Evolutionary conservation across 2,113 vertebrate genomes (phyloP).

Genomic region (Bos javanicus): DNA sequence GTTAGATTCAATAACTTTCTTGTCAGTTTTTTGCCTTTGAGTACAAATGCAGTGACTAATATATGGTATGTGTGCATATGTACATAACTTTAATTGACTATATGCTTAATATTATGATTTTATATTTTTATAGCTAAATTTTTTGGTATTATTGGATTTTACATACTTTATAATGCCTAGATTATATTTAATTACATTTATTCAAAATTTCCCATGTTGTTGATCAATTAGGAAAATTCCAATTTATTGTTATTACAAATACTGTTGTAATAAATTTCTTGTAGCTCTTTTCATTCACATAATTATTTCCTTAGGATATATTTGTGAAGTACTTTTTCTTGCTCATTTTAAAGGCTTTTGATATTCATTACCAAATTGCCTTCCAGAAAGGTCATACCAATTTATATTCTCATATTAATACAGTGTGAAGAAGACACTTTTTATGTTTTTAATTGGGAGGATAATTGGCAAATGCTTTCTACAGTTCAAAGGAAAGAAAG

Average conservation of each 20-base stretch:
- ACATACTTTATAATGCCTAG: neutral
- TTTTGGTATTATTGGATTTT: neutral
- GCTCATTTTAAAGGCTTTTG: neutral
- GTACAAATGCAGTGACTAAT: neutral
- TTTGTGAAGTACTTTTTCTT: neutral
- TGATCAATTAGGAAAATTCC: neutral
- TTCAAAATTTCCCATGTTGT: neutral
- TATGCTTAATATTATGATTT: neutral
- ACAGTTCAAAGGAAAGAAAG: neutral
- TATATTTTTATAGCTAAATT: neutral
- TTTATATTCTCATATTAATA: slow-evolving; percentile 16
- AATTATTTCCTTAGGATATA: neutral
- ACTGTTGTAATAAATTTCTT: neutral
- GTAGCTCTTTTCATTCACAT: neutral
- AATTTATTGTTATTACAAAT: neutral
- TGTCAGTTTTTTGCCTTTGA: neutral
- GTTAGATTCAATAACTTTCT: neutral
- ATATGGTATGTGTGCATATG: neutral
- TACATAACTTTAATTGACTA: neutral
- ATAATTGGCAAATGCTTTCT: slow-evolving; percentile 6
- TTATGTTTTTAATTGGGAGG: neutral
- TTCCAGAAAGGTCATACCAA: neutral
- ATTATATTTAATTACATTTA: neutral
- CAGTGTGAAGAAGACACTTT: neutral
- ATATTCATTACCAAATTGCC: neutral